Base-by-base conservation (phyloP, 2,113 vertebrate species). In the Brienomyrus longianalis region DNA sequence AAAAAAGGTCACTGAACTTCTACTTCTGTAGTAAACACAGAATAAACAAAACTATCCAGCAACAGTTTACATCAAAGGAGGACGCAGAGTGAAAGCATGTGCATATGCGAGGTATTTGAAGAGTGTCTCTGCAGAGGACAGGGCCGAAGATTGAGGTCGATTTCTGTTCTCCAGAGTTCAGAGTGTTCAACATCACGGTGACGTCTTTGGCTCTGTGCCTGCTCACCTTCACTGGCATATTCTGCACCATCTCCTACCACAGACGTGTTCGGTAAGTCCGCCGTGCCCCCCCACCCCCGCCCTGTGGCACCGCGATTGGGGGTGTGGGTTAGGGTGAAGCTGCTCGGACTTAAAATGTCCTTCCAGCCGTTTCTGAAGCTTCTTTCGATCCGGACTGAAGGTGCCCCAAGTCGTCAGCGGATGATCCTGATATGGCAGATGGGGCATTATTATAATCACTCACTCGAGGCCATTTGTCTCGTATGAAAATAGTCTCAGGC, bases 211-310 rank as follows among this genome's bases (percentile, higher is more conserved):
- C 94, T 8, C 83, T 94, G 52, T 94, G 94, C 3, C 31, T 95
- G 89, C 93, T 96, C 70, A 39, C 92, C 0, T 23, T 93, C 35
- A 93, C 93, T 0, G 92, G 91, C 21, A 87, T 95, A 51, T 91
- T 95, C 89, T 95, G 92, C 93, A 90, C 95, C 91, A 88, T 92
- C 1, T 91, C 91, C 88, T 95, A 94, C 91, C 91, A 92, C 92
- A 95, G 90, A 47, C 94, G 91, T 87, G 93, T 90, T 89, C 95
- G 95, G 96, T 96, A 90, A 92, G 89, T 87, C 21, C 15, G 1
- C 62, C 62, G 59, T 66, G 6, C 0, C 21, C 19, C 17, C 51
- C 13, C 51, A 2, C 51, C 51, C 27, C 62, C 43, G 8, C 3
- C 59, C 10, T 35, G 3, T 5, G 23, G 21, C 88, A 70, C 31